Conservation (phyloP, 1,140 invertebrate genomes). For the Drosophila dunni region DNA sequence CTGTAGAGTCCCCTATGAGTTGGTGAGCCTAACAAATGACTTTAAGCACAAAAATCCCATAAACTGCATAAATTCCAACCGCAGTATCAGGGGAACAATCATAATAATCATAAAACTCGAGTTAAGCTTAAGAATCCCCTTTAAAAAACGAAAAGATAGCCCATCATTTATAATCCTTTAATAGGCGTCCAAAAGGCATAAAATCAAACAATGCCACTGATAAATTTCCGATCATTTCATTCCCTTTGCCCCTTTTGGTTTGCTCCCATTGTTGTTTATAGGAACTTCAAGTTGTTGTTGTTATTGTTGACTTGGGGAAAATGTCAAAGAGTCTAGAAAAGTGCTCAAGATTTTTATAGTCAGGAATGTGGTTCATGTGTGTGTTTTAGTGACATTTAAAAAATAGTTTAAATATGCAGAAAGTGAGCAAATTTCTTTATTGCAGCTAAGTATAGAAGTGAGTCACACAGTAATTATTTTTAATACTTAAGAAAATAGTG, state of each 20-base stretch:
- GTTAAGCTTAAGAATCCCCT: conserved; percentile 26
- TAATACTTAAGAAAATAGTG: not conserved
- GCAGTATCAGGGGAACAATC: conserved; percentile 6
- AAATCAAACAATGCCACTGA: conserved; percentile 60
- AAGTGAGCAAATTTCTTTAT: not conserved
- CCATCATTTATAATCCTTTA: conserved; percentile 73
- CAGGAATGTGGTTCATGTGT: conserved; percentile 22
- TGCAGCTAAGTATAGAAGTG: not conserved
- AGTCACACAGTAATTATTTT: not conserved
- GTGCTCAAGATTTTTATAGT: conserved; percentile 35
- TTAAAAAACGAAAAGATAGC: conserved; percentile 22
- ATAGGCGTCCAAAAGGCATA: conserved; percentile 68
- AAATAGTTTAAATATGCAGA: not conserved
- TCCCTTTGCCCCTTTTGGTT: not conserved
- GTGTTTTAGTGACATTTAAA: conserved; percentile 33
- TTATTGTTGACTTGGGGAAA: conserved; percentile 7
- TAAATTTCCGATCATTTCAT: conserved; percentile 63
- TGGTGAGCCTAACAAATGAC: not conserved
- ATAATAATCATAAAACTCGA: conserved; percentile 13
- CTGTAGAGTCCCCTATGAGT: not conserved
- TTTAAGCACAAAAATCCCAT: conserved; percentile 15
- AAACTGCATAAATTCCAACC: conserved; percentile 1
- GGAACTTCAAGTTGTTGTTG: conserved; percentile 11
- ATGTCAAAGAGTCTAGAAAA: conserved; percentile 36
- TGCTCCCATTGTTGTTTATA: conserved; percentile 32